These are phyloP conservation scores for Enteromius mattozi DNA, from an alignment of 2,797 vertebrate genomes.

Conservation along the genomic window DNA sequence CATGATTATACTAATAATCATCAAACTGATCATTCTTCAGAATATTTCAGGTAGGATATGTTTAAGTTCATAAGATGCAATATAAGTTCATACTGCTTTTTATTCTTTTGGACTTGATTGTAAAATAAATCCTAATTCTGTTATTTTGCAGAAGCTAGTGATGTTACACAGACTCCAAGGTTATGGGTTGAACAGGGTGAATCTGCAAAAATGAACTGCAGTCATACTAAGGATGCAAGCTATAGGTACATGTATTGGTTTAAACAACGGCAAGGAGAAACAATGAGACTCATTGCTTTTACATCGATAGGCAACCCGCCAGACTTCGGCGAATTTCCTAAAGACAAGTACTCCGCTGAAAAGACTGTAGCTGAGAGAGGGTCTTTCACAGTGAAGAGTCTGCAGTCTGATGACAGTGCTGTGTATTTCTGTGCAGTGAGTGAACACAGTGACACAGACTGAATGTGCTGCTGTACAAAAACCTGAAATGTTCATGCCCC, in stretches of 20 bases:
- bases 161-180: conserved; percentile 55
- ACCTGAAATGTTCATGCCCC: not conserved
- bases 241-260: conserved; percentile 55
- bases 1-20: not conserved
- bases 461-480: conserved; percentile 56
- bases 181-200: conserved; percentile 25
- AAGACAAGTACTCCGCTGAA: conserved; percentile 34
- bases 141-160: conserved; percentile 30
- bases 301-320: accelerated
- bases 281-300: conserved; percentile 43
- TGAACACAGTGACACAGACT: conserved; percentile 46
- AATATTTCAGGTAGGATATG: not conserved
- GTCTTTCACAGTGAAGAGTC: conserved; percentile 51
- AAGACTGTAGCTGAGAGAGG: conserved; percentile 40
- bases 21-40: not conserved
- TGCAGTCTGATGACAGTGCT: conserved; percentile 53
- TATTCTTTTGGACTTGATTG: not conserved
- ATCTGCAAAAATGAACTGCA: conserved; percentile 60
- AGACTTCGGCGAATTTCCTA: conserved; percentile 44
- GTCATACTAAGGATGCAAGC: not conserved
- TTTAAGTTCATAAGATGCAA: too few relatives aligned
- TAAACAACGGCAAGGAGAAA: conserved; percentile 25
- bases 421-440: conserved; percentile 66
- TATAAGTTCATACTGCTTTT: not conserved
- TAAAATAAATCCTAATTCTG: not conserved